Percentiles rank a stretch among this genome's conserved stretches.
Conservation (phyloP, 2,888 invertebrate species). For the Sinopyrophorus schimmeli region DNA sequence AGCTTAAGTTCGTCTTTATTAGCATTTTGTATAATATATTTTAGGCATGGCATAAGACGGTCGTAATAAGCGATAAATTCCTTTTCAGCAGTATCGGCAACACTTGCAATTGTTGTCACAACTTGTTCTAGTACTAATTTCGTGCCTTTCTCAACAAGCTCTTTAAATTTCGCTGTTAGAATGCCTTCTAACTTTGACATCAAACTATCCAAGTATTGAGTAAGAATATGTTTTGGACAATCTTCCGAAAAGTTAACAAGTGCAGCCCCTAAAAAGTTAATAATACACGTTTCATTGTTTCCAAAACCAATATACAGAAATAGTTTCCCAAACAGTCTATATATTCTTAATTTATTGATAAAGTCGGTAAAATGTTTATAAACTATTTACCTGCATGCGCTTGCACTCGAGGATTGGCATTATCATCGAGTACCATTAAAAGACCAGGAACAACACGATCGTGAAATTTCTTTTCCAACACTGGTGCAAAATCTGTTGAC, state of each 20-base stretch:
- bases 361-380: neutral
- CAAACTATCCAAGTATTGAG: constrained; percentile 86
- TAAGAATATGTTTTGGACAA: constrained; percentile 92
- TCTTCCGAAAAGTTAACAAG: constrained; percentile 99
- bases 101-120: constrained; percentile 97
- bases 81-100: constrained; percentile 97
- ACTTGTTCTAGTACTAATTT: constrained; percentile 97
- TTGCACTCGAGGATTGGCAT: constrained; percentile 90
- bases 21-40: constrained; percentile 96
- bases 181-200: constrained; percentile 90
- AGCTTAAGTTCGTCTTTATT: constrained; percentile 84
- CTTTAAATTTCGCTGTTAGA: constrained; percentile 90
- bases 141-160: constrained; percentile 90
- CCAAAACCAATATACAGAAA: too few relatives aligned
- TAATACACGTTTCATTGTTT: neutral
- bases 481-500: constrained; percentile 97
- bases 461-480: constrained; percentile 97
- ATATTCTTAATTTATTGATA: neutral
- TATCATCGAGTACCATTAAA: constrained; percentile 85
- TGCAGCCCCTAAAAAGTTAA: constrained; percentile 74
- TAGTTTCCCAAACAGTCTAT: too few relatives aligned
- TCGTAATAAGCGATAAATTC: constrained; percentile 95
- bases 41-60: constrained; percentile 89
- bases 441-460: constrained; percentile 92
- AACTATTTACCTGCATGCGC: constrained; percentile 66